Evolutionary conservation across 1,140 invertebrate genomes (phyloP).

Genomic region (Diachasma alloeum): DNA sequence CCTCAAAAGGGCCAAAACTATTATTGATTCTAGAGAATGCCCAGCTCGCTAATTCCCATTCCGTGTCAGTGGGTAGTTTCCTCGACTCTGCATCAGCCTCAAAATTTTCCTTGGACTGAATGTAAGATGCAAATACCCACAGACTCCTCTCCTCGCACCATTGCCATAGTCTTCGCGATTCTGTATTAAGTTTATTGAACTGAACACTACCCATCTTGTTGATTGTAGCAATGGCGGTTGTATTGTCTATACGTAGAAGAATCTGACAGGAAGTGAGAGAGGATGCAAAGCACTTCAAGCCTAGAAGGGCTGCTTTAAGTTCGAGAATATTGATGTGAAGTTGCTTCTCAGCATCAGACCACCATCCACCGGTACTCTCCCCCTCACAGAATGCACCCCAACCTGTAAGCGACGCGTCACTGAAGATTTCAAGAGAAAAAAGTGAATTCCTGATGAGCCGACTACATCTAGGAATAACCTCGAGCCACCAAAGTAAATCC

Average conservation of each 20-base stretch:
- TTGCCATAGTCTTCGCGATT: background rate
- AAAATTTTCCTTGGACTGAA: background rate
- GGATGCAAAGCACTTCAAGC: slow-evolving; percentile 2
- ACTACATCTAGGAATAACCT: background rate
- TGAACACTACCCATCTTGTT: slow-evolving; percentile 6
- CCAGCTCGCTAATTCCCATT: too few relatives aligned
- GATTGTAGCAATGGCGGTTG: slow-evolving; percentile 13
- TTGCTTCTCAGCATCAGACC: background rate
- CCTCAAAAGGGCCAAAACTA: too few relatives aligned
- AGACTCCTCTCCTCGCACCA: background rate
- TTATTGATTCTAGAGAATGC: too few relatives aligned
- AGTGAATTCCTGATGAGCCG: background rate
- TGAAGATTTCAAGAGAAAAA: background rate
- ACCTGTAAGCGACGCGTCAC: slow-evolving; percentile 16
- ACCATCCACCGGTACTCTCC: background rate
- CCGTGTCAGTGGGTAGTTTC: background rate
- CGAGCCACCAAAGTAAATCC: slow-evolving; percentile 3
- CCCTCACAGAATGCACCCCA: background rate
- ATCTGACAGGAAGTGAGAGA: background rate
- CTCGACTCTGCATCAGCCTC: background rate
- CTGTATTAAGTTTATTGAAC: background rate
- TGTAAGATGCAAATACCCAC: background rate
- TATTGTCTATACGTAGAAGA: slow-evolving; percentile 7
- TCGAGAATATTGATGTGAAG: background rate
- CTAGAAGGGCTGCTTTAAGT: background rate